Base-by-base conservation (phyloP, 2,888 invertebrate species). In the Dicycla oo region DNA sequence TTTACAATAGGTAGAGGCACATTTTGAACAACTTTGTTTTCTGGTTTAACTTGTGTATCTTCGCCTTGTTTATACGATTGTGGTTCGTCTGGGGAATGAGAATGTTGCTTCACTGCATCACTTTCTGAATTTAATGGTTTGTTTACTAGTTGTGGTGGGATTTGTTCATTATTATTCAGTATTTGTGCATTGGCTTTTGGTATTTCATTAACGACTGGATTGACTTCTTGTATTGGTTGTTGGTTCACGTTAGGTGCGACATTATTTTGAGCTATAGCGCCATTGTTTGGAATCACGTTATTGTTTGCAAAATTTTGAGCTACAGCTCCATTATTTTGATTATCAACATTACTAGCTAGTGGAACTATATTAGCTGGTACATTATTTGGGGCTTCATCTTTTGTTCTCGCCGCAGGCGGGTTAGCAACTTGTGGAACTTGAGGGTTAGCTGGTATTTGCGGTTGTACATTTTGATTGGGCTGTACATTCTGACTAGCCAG, bases 41-140 rank as follows among this genome's bases (percentile, higher is more conserved):
- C 75, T 23, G 76, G 47, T 53, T 87, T 81, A 0, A 83, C 87
- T 75, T 91, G 88, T 43, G 75, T 69, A 72, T 94, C 93, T 87
- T 95, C 94, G 0, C 94, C 94, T 88, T 88, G 83, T 86, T 92
- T 93, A 60, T 95, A 94, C 0, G 94, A 95, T 77, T 94, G 90
- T 1, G 95, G 94, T 87, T 94, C 95, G 64, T 94, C 95, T 0
- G 89, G 89, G 2, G 91, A 89, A 73, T 95, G 94, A 1, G 85
- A 88, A 85, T 95, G 94, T 56, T 68, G 65, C 53, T 85, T 84
- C 0, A 49, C 56, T 34, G 38, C 57, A 13, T 76, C 73, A 61
- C 66, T 78, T 54, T 73, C 62, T n/a, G 23, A 20, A 30, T 58
- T 34, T n/a, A 60, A 58, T 11, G 64, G 45, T 62, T 70, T n/a